Conservation (phyloP, 2,797 vertebrate genomes). For the Nannoperca australis region DNA sequence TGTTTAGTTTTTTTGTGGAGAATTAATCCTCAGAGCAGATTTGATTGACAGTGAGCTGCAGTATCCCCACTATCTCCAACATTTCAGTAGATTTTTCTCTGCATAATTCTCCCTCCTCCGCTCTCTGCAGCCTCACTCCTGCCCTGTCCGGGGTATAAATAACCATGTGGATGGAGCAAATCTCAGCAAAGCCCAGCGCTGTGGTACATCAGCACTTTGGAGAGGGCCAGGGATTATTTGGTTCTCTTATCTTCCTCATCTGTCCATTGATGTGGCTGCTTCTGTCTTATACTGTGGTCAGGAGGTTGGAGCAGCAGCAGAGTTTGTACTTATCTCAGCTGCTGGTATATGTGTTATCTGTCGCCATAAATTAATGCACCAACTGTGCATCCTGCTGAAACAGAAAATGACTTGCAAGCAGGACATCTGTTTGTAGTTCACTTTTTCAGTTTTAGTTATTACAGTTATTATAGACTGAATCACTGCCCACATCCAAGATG, state of each 20-base stretch:
- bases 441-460: constrained; percentile 16
- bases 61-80: constrained; percentile 30
- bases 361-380: constrained; percentile 28
- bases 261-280: constrained; percentile 33
- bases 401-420: neutral
- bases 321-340: constrained; percentile 20
- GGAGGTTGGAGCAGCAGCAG: constrained; percentile 59
- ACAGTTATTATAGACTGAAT: constrained; percentile 2
- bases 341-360: constrained; percentile 12
- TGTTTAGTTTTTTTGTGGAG: constrained; percentile 14
- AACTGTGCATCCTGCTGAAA: neutral
- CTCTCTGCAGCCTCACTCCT: constrained; percentile 53
- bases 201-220: constrained; percentile 65
- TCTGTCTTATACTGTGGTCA: constrained; percentile 54
- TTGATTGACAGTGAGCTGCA: constrained; percentile 55
- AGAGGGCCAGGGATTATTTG: constrained; percentile 50
- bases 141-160: constrained; percentile 74
- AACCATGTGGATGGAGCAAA: constrained; percentile 70
- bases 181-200: constrained; percentile 55
- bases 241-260: constrained; percentile 47
- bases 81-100: constrained; percentile 46
- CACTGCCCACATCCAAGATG: constrained; percentile 9
- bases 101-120: constrained; percentile 66
- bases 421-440: neutral
- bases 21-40: constrained; percentile 23